Evolutionary conservation across 2,888 invertebrate genomes (phyloP), one percentile per base, ranked within the genome.

Genomic region (Epicampocera succincta): DNA sequence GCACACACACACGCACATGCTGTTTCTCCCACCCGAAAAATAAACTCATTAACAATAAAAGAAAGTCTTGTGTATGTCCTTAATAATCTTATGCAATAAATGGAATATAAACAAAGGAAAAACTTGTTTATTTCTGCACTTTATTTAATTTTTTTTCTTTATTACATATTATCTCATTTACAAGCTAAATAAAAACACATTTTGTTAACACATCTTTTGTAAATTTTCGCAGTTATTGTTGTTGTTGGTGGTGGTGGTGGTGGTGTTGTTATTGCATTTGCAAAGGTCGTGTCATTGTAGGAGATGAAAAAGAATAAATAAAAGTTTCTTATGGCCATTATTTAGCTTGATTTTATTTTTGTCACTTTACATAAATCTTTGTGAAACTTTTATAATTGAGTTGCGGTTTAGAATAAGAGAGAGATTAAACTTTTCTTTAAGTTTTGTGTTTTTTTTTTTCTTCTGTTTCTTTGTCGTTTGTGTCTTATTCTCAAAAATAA

Each of bases 371-470:
- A 48, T 79, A 79, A 79, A 79, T 79, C 79, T 74, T 74, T 74
- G 68, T 79, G 73, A 56, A 73, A 74, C 66, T 74, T 74, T 80
- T 80, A 63, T 65, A 80, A 74, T 80, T 74, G 79, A 80, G 79
- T 80, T 80, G 74, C 56, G 74, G 74, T 54, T 58, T 25, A 50
- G 77, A 77, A 29, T 71, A 33, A 21, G 40, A 54, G 63, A 69
- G 56, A 58, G 38, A 74, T 69, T 65, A 50, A 80, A 80, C 68
- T 74, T 80, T 73, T 44, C 46, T 56, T 2, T 33, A 56, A 33
- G 33, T 33, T 33, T 56, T 6, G 46, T 33, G 17, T n/a, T 44
- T 38, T 17, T 33, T 48, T 65, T 46, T 38, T 17, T n/a, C 4
- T 50, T 8, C 5, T 50, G n/a, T 15, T 44, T 40, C 13, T 48